Conservation (phyloP, 2,113 vertebrate genomes). For the Limnothrissa miodon region DNA sequence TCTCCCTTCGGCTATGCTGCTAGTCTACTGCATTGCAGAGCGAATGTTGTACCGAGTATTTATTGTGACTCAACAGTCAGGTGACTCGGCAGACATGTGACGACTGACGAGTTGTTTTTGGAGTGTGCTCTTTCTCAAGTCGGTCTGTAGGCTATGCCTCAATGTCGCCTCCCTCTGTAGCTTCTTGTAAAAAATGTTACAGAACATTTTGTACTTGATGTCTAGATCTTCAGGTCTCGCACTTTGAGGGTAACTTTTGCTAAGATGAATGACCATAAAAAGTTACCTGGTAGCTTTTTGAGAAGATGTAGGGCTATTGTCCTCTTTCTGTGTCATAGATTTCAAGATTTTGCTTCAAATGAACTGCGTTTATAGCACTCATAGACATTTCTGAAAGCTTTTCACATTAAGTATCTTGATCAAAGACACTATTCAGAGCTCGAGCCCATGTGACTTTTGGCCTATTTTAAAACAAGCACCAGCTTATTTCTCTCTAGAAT, state of each 20-base stretch:
- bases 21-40: constrained; percentile 18
- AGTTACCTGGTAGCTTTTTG: no score
- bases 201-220: not conserved
- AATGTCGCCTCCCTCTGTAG: not conserved
- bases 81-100: constrained; percentile 51
- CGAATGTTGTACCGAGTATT: constrained; percentile 39
- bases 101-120: not conserved
- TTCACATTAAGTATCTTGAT: no score
- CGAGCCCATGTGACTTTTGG: not conserved
- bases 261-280: no score
- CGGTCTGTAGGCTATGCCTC: not conserved
- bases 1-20: rapidly evolving
- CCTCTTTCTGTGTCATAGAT: not conserved
- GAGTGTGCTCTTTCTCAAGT: not conserved
- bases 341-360: no score
- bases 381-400: not conserved
- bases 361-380: no score
- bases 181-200: not conserved
- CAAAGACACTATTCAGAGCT: no score
- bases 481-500: not conserved
- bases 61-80: constrained; percentile 58
- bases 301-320: no score
- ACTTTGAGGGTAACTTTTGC: no score
- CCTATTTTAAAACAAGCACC: not conserved
- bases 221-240: not conserved